These are phyloP conservation scores for Phyto melanocephala DNA, from an alignment of 2,888 invertebrate species.

Conservation along the genomic window DNA sequence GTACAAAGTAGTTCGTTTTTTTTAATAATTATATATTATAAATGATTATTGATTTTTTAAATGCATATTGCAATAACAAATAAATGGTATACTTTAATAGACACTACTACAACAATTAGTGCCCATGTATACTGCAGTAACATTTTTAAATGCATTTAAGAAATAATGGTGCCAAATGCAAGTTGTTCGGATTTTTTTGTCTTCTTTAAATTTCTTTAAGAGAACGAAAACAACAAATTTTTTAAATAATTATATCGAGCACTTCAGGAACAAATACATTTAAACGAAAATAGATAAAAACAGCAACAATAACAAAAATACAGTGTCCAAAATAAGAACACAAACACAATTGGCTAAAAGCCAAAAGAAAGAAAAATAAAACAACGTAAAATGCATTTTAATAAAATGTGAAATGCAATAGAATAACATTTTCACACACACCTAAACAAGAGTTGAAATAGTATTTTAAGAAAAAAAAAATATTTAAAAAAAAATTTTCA, in stretches of 20 bases:
- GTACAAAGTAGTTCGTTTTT: not conserved
- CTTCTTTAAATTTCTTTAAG: conserved; percentile 32
- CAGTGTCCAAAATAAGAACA: conserved; percentile 64
- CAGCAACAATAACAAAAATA: conserved; percentile 51
- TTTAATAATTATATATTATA: conserved; percentile 43
- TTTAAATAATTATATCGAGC: conserved; percentile 34
- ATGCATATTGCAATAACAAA: not conserved
- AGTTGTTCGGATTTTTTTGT: conserved; percentile 24
- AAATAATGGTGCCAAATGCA: conserved; percentile 59
- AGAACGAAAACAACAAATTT: not conserved
- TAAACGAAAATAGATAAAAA: conserved; percentile 49
- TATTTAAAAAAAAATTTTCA: not conserved
- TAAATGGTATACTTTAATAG: too few relatives aligned
- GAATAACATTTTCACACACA: not conserved
- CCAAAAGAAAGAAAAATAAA: conserved; percentile 36
- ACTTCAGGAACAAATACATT: conserved; percentile 50
- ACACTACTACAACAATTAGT: not conserved
- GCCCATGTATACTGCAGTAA: conserved; percentile 15
- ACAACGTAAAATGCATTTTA: conserved; percentile 42
- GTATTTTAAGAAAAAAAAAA: conserved; percentile 16
- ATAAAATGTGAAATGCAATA: conserved; percentile 32
- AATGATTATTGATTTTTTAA: conserved; percentile 51
- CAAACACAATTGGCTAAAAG: conserved; percentile 59
- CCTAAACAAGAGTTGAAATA: not conserved
- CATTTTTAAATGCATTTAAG: conserved; percentile 30